Evolutionary conservation across 2,113 vertebrate species (phyloP).

Genomic region (Sceloporus undulatus): DNA sequence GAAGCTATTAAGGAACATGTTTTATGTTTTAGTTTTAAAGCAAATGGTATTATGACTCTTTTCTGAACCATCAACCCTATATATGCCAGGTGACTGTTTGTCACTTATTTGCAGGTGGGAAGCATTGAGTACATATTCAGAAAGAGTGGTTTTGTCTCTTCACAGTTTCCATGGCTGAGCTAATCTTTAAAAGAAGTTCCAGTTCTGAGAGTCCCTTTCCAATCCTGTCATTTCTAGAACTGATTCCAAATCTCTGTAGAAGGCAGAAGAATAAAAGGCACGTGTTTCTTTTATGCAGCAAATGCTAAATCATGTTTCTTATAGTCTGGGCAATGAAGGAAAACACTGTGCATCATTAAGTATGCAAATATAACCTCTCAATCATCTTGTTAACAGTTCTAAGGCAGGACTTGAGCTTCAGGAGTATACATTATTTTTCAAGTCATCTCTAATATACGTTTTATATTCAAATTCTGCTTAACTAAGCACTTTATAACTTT

Average conservation of each 20-base stretch:
- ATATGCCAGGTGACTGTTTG: too few species aligned
- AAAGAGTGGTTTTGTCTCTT: background rate
- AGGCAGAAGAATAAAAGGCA: background rate
- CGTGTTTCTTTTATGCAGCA: constrained; percentile 2
- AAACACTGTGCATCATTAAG: background rate
- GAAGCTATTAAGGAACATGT: background rate
- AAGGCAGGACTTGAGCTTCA: background rate
- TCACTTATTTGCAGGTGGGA: background rate
- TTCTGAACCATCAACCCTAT: too few species aligned
- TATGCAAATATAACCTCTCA: background rate
- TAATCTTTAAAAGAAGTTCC: background rate
- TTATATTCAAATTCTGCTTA: background rate
- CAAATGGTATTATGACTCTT: too few species aligned
- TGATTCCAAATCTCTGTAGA: constrained; percentile 15
- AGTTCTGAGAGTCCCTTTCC: background rate
- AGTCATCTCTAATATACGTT: background rate
- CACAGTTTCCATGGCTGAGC: background rate
- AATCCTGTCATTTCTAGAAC: background rate
- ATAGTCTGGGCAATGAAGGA: background rate
- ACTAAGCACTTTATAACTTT: background rate
- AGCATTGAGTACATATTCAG: background rate
- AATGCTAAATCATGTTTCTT: background rate
- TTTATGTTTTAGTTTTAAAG: background rate
- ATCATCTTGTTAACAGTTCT: background rate
- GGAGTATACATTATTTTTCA: background rate